Conservation (phyloP, 1,140 invertebrate species). For the Aphidius gifuensis region DNA sequence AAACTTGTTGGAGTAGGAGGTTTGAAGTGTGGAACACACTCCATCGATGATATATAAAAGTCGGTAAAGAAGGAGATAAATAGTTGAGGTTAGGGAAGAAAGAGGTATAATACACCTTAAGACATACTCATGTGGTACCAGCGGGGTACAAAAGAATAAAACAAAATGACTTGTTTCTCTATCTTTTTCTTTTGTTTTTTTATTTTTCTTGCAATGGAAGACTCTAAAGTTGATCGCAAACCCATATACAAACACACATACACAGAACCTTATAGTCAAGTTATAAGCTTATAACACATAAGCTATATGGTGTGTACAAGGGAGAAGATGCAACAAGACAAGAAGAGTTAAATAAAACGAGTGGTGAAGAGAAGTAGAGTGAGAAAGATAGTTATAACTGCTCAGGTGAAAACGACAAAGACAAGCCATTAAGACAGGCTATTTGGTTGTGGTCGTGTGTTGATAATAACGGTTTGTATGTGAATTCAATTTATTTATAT, state of each 20-base stretch:
- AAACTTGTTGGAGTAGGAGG: conserved; percentile 7
- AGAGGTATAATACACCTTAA: conserved; percentile 2
- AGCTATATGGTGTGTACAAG: too few relatives aligned
- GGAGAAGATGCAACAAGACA: conserved; percentile 23
- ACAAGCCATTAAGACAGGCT: conserved; percentile 12
- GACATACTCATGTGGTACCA: not conserved
- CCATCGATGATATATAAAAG: not conserved
- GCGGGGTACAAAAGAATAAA: not conserved
- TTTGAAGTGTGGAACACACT: conserved; percentile 1
- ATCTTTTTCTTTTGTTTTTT: too few relatives aligned
- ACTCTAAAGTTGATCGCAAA: not conserved
- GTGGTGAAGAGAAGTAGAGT: not conserved
- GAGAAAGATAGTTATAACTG: conserved; percentile 17
- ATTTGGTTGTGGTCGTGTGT: not conserved
- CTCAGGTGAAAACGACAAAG: conserved; percentile 23
- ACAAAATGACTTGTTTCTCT: too few relatives aligned
- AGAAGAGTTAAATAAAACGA: conserved; percentile 27
- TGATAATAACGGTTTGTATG: not conserved
- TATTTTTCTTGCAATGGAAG: not conserved
- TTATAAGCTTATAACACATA: too few relatives aligned
- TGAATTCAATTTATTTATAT: not conserved
- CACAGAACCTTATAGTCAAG: too few relatives aligned
- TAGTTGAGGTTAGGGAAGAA: not conserved
- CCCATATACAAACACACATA: conserved; percentile 9
- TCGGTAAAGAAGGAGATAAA: not conserved